phyloP scores from a whole-genome alignment of 2,797 vertebrate species.

The Poeciliopsis gracilis region DNA sequence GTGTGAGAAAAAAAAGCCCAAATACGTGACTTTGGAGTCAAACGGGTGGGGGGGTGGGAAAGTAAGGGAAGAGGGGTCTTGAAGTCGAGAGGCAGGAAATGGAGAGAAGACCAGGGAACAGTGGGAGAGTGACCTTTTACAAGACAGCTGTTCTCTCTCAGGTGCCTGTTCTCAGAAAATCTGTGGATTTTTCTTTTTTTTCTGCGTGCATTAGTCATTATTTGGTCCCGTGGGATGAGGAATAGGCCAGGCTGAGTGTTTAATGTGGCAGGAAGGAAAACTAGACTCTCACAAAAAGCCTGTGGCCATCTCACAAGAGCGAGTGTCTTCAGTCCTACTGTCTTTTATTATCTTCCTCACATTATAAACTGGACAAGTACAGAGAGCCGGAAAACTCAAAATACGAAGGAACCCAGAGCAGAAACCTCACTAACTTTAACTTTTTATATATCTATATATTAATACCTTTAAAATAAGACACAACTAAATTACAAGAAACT shows the following conservation, averaged over 20 bases:
- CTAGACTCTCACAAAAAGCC: slow-evolving; percentile 45
- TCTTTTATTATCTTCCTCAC: slow-evolving; percentile 2
- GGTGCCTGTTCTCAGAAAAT: slow-evolving; percentile 93
- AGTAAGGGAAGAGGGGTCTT: slow-evolving; percentile 62
- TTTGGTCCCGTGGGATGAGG: slow-evolving; percentile 86
- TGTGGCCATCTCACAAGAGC: slow-evolving; percentile 34
- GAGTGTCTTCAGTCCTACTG: slow-evolving; percentile 8
- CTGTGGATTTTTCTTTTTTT: slow-evolving; percentile 83
- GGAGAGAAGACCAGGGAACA: slow-evolving; percentile 63
- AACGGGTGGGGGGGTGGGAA: slow-evolving; percentile 79
- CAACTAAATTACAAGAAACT: too few species aligned
- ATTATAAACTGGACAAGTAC: background rate
- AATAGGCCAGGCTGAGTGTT: slow-evolving; percentile 62
- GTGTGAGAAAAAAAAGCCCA: slow-evolving; percentile 58
- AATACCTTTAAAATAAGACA: too few species aligned
- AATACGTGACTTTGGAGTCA: slow-evolving; percentile 84
- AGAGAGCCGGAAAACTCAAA: background rate
- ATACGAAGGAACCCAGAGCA: background rate
- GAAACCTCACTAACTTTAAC: background rate
- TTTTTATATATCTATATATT: too few species aligned
- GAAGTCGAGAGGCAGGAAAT: slow-evolving; percentile 75
- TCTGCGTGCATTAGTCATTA: slow-evolving; percentile 88
- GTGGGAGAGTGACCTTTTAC: slow-evolving; percentile 82
- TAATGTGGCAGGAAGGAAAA: slow-evolving; percentile 69
- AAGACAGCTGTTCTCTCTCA: slow-evolving; percentile 96